phyloP scores from a whole-genome alignment of 2,113 vertebrate species.

The Bos indicus region DNA sequence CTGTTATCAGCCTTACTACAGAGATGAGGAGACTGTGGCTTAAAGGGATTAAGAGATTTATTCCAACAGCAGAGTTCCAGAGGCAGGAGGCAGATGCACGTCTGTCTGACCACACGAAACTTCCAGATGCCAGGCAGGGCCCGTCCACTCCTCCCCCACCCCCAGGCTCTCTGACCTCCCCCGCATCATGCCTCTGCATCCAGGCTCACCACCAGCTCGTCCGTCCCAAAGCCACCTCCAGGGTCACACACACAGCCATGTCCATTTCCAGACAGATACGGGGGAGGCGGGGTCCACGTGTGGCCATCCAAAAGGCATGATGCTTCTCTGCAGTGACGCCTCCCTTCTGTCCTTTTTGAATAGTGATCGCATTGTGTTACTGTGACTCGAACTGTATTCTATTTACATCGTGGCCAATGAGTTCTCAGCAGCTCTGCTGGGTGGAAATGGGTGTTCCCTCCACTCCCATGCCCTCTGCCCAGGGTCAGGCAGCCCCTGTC shows the following conservation, averaged over 20 bases:
- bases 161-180: neutral
- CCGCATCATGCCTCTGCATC: neutral
- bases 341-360: neutral
- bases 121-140: neutral
- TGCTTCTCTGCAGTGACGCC: neutral
- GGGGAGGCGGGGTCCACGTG: neutral
- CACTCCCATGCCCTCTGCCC: neutral
- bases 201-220: neutral
- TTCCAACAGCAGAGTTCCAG: neutral
- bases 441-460: neutral
- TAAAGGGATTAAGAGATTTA: neutral
- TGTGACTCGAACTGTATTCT: neutral
- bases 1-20: neutral
- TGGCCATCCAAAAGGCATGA: neutral
- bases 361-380: accelerated
- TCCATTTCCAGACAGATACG: neutral
- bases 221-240: neutral
- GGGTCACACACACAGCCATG: neutral
- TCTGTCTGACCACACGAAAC: neutral
- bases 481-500: neutral
- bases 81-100: neutral
- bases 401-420: neutral
- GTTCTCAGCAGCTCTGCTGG: neutral
- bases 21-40: neutral
- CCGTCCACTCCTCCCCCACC: accelerated